Evolutionary conservation across 2,113 vertebrate species (phyloP).

Genomic region (Triplophysa siluroides): DNA sequence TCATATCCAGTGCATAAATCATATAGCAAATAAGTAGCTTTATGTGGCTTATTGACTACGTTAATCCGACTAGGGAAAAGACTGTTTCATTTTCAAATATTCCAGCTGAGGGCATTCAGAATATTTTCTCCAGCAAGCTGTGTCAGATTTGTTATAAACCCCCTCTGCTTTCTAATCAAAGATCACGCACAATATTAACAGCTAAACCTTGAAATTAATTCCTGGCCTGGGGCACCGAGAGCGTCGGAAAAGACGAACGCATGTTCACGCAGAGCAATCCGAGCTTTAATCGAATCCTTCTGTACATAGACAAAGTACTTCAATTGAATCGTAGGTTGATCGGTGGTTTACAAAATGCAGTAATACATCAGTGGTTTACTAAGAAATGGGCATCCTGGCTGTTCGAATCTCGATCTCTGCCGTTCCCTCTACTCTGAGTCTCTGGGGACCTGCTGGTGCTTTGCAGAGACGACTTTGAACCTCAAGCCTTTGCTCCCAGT

Average conservation of each 20-base stretch:
- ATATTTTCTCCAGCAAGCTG: conserved; percentile 1
- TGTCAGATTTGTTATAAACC: neutral
- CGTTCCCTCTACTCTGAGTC: conserved; percentile 24
- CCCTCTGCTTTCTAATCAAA: conserved; percentile 15
- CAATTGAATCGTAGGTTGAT: neutral
- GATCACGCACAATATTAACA: neutral
- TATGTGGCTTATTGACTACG: neutral
- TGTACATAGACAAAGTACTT: neutral
- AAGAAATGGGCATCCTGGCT: neutral
- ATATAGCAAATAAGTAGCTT: neutral
- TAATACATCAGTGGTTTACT: neutral
- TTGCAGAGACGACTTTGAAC: conserved; percentile 29
- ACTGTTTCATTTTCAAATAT: neutral
- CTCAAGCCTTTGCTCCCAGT: conserved; percentile 26
- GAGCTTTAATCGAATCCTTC: neutral
- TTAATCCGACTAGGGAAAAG: neutral
- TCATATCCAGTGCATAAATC: neutral
- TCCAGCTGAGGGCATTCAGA: neutral
- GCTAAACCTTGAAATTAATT: conserved; percentile 14
- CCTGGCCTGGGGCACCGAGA: neutral
- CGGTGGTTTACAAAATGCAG: conserved; percentile 8
- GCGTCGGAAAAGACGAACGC: neutral
- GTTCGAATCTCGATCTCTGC: neutral
- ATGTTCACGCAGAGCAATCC: neutral
- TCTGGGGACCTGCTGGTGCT: conserved; percentile 21